Evolutionary conservation across 2,888 invertebrate species (phyloP), one percentile per base, ranked within the genome.

Genomic region (Ptychoptera albimana): DNA sequence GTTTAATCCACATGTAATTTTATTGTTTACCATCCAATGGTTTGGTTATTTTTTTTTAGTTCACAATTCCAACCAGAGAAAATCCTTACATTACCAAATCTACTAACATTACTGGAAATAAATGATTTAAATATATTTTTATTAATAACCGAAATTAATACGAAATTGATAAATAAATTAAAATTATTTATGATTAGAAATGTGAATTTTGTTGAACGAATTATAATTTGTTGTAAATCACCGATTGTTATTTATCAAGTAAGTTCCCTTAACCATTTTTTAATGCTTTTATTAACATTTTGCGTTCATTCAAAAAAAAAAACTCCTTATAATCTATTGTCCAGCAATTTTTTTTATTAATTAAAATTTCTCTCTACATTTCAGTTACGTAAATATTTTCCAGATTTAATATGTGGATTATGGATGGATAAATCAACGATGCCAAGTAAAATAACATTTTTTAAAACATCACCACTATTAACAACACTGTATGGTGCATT

Each of bases 401-500:
- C 65, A n/a, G 60, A 62, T 51, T 55, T 66, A 12, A 59, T 64
- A 44, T 64, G 65, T 48, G 65, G 63, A 2, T 55, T 65, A 9
- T 66, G 65, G 65, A 61, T 60, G 46, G 64, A 66, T 46, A 64
- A 60, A 46, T 57, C 58, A 8, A 57, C 63, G 41, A 54, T 60
- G 40, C 51, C 45, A 36, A 43, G 59, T n/a, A 53, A 42, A 35
- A 16, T 16, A 13, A 42, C 36, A 11, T 15, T 64, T 44, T 57
- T 64, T 6, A 61, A 61, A 48, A 57, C 61, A 37, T 62, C 64
- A 36, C 62, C 64, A 37, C 53, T 64, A 15, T 54, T 63, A 51
- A 60, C 61, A 52, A 64, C 64, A 48, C 58, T 66, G 46, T 64
- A 64, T 49, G 64, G 64, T 45, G 63, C 64, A 45, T 53, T 66